Percentiles rank a stretch among this genome's conserved stretches.
phyloP scores from a whole-genome alignment of 2,113 vertebrate genomes.

The Hippocampus comes region DNA sequence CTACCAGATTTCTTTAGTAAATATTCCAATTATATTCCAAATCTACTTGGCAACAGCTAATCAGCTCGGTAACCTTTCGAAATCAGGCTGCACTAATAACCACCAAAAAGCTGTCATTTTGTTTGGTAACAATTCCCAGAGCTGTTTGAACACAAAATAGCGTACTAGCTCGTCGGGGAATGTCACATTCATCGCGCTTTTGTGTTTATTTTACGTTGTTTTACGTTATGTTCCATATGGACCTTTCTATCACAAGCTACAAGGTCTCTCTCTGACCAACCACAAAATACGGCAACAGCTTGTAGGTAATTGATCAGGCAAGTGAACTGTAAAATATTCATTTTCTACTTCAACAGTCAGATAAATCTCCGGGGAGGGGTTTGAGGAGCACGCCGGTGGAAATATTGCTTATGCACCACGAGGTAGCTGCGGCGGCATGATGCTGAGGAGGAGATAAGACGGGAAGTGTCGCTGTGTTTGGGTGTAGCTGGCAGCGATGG shows the following conservation, averaged over 20 bases:
- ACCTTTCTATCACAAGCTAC: slow-evolving; percentile 89
- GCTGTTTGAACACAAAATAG: slow-evolving; percentile 59
- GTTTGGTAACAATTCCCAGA: slow-evolving; percentile 77
- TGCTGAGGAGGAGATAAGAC: slow-evolving; percentile 88
- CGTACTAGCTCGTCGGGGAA: slow-evolving; percentile 65
- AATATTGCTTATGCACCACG: slow-evolving; percentile 97
- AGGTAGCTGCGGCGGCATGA: slow-evolving; percentile 77
- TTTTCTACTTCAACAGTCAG: slow-evolving; percentile 99
- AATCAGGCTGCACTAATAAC: slow-evolving; percentile 81
- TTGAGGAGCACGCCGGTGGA: slow-evolving; percentile 74
- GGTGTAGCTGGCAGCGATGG: slow-evolving; percentile 61
- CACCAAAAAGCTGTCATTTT: slow-evolving; percentile 80
- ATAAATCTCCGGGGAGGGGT: slow-evolving; percentile 93
- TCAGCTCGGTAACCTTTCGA: slow-evolving; percentile 14
- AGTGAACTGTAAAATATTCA: slow-evolving; percentile 99
- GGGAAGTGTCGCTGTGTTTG: slow-evolving; percentile 39
- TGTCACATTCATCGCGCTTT: slow-evolving; percentile 60
- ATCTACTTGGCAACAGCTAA: no score
- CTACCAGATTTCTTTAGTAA: no score
- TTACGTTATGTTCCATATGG: slow-evolving; percentile 74
- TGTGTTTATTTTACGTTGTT: slow-evolving; percentile 33
- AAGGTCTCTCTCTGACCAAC: slow-evolving; percentile 80
- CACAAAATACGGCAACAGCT: slow-evolving; percentile 97
- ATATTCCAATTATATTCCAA: no score
- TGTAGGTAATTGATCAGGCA: slow-evolving; percentile 99